A percentile compares a stretch with the other conserved stretches of the same genome.
These are phyloP conservation scores for Corapipo altera DNA, from an alignment of 2,113 vertebrate species.

Conservation along the genomic window DNA sequence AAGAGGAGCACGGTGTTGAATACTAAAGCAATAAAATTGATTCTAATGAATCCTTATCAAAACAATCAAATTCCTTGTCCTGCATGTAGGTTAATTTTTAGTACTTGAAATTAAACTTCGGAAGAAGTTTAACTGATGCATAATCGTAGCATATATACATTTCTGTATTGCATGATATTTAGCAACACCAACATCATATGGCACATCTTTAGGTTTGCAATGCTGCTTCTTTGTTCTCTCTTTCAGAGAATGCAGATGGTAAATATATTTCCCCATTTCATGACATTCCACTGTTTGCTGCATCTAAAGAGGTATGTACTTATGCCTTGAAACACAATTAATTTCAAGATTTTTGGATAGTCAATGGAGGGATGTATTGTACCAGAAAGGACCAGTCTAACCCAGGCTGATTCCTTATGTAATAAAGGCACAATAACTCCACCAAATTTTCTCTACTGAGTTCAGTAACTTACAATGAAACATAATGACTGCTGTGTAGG, in stretches of 20 bases:
- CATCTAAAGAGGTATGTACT: slow-evolving; percentile 76
- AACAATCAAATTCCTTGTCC: neutral
- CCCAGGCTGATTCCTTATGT: neutral
- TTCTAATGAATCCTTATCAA: neutral
- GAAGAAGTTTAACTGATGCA: neutral
- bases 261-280: slow-evolving; percentile 96
- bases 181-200: neutral
- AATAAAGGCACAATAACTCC: neutral
- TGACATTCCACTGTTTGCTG: slow-evolving; percentile 88
- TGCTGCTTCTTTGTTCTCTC: neutral
- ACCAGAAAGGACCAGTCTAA: neutral
- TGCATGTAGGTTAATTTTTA: neutral
- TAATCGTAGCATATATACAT: neutral
- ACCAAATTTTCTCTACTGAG: neutral
- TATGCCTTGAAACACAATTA: neutral
- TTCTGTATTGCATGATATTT: neutral
- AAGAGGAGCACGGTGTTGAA: neutral
- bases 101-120: neutral
- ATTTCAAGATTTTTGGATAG: neutral
- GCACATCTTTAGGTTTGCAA: neutral
- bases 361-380: neutral
- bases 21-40: neutral
- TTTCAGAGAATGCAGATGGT: slow-evolving; percentile 85
- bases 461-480: neutral
- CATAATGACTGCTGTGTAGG: neutral